Evolutionary conservation across 2,888 invertebrate genomes (phyloP), one percentile per base, ranked within the genome.

Genomic region (Eurytoma adleriae): DNA sequence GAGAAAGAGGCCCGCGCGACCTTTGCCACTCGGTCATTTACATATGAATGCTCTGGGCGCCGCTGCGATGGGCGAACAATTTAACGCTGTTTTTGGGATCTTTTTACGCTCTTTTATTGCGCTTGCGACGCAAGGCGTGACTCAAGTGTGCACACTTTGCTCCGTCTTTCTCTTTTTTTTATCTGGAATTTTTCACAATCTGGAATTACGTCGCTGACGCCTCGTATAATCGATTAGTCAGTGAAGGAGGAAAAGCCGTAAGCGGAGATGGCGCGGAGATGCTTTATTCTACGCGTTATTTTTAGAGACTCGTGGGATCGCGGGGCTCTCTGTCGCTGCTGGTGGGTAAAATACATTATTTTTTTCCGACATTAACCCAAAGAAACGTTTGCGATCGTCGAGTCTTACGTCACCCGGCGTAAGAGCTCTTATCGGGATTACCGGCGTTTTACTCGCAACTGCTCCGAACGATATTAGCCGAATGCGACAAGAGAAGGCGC

Each of bases 21-120:
- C 72, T 78, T 67, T 79, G 57, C 74, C 64, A 24, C 40, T 54
- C 50, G 20, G 64, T 14, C 62, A 75, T 79, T 75, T 70, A 66
- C 74, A 71, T 79, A 75, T 75, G 66, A 75, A 75, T 79, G 40
- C 52, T 30, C 13, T 24, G 54, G 27, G 64, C 48, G 62, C 5
- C 27, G 50, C 27, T 27, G 40, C 4, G 27, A 59, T 18, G 56
- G 14, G 64, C n/a, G 66, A 14, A 50, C 50, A 66, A 78, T 78
- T 78, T 71, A 71, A 71, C 77, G 70, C 62, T 48, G n/a, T 48
- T 70, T 62, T 24, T 24, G 56, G 48, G 12, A 13, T 10, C 48
- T n/a, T 27, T 12, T 30, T 54, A 14, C 27, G n/a, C 18, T 48
- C 10, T 70, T 20, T 40, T 2, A 52, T 54, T 40, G n/a, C 30